These are phyloP conservation scores for Acipenser ruthenus DNA, from an alignment of 2,797 vertebrate genomes.

Conservation along the genomic window DNA sequence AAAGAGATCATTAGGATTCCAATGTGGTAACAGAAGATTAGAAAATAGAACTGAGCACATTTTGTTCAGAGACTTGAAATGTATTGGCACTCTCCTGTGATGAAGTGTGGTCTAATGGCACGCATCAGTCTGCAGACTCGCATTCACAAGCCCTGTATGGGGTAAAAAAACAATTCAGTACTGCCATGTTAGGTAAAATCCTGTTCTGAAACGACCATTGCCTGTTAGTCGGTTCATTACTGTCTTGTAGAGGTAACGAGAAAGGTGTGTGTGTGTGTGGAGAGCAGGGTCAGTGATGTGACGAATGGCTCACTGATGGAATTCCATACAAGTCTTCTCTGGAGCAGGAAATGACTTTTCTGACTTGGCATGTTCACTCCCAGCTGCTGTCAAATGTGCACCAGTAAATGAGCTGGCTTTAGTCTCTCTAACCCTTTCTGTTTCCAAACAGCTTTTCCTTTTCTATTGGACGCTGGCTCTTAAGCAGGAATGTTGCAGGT, in stretches of 20 bases:
- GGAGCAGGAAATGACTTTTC: conserved; percentile 70
- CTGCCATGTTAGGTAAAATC: too few species aligned
- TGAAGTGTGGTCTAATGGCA: neutral
- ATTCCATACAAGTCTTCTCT: conserved; percentile 70
- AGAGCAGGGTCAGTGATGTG: conserved; percentile 22
- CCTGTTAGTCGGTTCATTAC: too few species aligned
- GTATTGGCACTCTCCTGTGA: conserved; percentile 8
- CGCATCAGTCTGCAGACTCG: conserved; percentile 10
- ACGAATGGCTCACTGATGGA: conserved; percentile 44
- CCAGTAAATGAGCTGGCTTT: too few species aligned
- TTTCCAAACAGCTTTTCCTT: too few species aligned
- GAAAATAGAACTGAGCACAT: conserved; percentile 19
- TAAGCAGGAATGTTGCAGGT: too few species aligned
- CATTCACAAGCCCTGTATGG: too few species aligned
- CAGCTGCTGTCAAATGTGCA: conserved; percentile 45
- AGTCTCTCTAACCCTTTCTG: too few species aligned
- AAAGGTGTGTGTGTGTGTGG: neutral
- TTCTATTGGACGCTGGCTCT: too few species aligned
- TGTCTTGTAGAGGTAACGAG: too few species aligned
- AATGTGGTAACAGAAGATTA: conserved; percentile 14
- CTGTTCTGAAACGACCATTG: too few species aligned
- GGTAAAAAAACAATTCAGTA: too few species aligned
- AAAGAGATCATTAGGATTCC: conserved; percentile 17
- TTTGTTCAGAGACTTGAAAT: conserved; percentile 19
- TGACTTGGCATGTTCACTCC: conserved; percentile 62